phyloP scores from a whole-genome alignment of 2,888 invertebrate species.

The Gari tellinella region DNA sequence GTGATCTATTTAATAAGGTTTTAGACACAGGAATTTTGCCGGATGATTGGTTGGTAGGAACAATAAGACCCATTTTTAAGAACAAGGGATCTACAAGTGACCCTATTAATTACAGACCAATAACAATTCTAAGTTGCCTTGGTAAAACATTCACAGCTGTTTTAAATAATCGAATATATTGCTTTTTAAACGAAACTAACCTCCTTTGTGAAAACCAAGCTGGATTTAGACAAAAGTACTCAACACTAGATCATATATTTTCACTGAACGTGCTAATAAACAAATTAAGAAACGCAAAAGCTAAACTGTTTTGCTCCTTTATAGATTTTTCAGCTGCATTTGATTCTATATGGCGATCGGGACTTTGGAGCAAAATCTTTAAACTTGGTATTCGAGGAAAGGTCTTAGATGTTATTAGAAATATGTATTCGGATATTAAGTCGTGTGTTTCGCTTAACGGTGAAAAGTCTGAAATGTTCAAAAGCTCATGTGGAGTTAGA shows the following conservation, averaged over 20 bases:
- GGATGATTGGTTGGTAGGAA: slow-evolving; percentile 23
- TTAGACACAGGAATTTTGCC: slow-evolving; percentile 26
- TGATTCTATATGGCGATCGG: slow-evolving; percentile 25
- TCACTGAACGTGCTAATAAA: slow-evolving; percentile 14
- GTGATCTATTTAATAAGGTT: slow-evolving; percentile 23
- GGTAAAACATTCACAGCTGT: slow-evolving; percentile 36
- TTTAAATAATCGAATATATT: slow-evolving; percentile 20
- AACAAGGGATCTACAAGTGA: slow-evolving; percentile 12
- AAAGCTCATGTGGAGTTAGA: neutral
- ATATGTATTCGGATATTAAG: slow-evolving; percentile 5
- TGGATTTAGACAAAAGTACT: slow-evolving; percentile 31
- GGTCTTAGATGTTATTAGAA: neutral
- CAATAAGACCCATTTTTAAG: slow-evolving; percentile 30
- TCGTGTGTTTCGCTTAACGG: neutral
- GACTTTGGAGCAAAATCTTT: slow-evolving; percentile 4
- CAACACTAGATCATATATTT: slow-evolving; percentile 36
- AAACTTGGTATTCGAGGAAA: neutral
- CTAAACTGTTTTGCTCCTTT: slow-evolving; percentile 34
- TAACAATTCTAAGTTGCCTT: slow-evolving; percentile 32
- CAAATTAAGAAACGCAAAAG: neutral
- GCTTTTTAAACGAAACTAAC: slow-evolving; percentile 20
- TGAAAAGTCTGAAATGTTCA: neutral
- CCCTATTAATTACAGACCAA: slow-evolving; percentile 28
- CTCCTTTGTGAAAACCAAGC: slow-evolving; percentile 34
- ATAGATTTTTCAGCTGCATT: slow-evolving; percentile 36